Base-by-base conservation (phyloP, 2,888 invertebrate genomes). In the Rhamnusium bicolor region DNA sequence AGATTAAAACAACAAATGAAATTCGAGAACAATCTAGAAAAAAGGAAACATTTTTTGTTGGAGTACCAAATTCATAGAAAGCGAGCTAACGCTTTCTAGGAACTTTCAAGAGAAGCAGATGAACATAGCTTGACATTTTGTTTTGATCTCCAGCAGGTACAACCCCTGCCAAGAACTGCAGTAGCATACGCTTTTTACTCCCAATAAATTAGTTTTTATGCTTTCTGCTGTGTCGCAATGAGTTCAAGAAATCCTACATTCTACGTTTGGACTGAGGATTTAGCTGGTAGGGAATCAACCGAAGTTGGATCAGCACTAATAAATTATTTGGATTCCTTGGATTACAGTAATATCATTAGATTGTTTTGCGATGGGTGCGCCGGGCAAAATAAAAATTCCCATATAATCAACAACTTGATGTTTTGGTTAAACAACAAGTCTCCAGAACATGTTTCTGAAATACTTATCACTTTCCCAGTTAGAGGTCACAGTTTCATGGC, bases 111-210 rank as follows among this genome's bases (percentile, higher is more conserved):
- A n/a, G n/a, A n/a, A n/a, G n/a, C n/a, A 16, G 47, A 24, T 49
- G 27, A 24, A 49, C 27, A 18, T 49, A 16, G n/a, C 3, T 7
- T 49, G 6, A 49, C 58, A 14, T 16, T 46, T 19, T 40, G 46
- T 54, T 66, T 54, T 54, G 54, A 54, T 8, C 68, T 53, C 53
- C 73, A 75, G 56, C 71, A 76, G 54, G 74, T 76, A 8, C 74
- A 76, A 18, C 76, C 76, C 0, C 49, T 74, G 10, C 76, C 76
- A n/a, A 29, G 61, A 7, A 69, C 72, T 6, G 69, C 74, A 12
- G 75, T 77, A 19, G 54, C 58, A 16, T 75, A 78, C 14, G 73
- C 74, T 21, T 76, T 76, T 65, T 78, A 76, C 47, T 62, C 71
- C 12, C 73, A 69, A 5, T 77, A 77, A 65, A 58, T 79, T 16